Evolutionary conservation across 92 coral and sea anemone genomes (phyloP), one percentile per base, ranked within the genome.

Genomic region (Zoanthus sociatus): DNA sequence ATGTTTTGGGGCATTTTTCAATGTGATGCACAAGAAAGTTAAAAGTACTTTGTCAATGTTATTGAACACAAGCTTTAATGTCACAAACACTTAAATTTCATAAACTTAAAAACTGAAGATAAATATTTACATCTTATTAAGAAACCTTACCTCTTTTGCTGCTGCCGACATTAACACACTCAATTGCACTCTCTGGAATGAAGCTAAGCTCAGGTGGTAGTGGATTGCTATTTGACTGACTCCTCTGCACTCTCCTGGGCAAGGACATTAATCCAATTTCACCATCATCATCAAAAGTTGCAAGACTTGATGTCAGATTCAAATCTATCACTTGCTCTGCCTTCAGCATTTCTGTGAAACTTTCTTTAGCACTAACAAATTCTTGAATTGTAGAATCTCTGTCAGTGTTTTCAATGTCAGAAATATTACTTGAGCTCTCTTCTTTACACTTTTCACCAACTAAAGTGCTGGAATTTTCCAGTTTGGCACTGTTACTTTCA

Each of bases 171-270:
- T 95, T 95, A 42, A 95, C 94, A 89, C 87, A 90, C 15, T 93
- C 98, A 72, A 95, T 93, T 26, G 96, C 84, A 71, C 93, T 93
- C 63, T 95, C 98, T 11, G 88, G 98, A 48, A 95, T 88, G 74
- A 95, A 95, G 90, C 94, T 95, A 26, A 95, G 84, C 89, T 90
- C 90, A 12, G 94, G 93, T 6, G 91, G 73, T 8, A 64, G 85
- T 44, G 85, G 75, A 44, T 67, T 81, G 74, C 85, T 81, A 42
- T 44, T 81, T 20, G 85, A 81, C 46, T 47, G 85, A 3, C 46
- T 66, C 42, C 75, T 81, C 66, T 74, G 58, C 44, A 48, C 32
- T 45, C 61, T 66, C 47, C 85, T 81, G 73, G 73, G 21, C 42
- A 81, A 30, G 3, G 60, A 60, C 16, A 47, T 16, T n/a, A 17